Evolutionary conservation across 2,888 invertebrate species (phyloP), one percentile per base, ranked within the genome.

Genomic region (Pardosa pseudoannulata): DNA sequence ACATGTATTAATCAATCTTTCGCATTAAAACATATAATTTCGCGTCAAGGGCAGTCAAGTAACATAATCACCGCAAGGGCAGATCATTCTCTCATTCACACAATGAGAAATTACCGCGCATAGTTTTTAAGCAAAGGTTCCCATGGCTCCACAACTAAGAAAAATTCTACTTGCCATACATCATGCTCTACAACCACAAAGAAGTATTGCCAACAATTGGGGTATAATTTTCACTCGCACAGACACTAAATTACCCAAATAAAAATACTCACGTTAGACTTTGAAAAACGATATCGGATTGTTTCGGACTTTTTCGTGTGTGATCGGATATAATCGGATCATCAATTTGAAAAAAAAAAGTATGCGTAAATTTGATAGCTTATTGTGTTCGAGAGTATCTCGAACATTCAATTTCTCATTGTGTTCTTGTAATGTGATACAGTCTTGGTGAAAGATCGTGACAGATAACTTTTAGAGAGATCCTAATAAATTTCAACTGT

Each of bases 271-370:
- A 56, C 11, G 32, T 16, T 65, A 72, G 36, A 31, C 62, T 80
- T 67, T 71, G 82, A 82, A 82, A 82, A 82, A 76, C 82, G 82
- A 82, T 76, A 82, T 62, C 1, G 76, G 62, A 82, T 82, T 82
- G 82, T 82, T 82, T 27, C 31, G 27, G 31, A 65, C 65, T 56
- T 23, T 56, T 23, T 56, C 56, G 56, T 56, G 56, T 56, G 56
- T 56, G 56, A 56, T 56, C 56, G 56, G 23, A 56, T 56, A 56
- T 56, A 56, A 56, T 56, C 56, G 23, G 23, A 56, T 74, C 81
- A 81, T 74, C 81, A 74, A 74, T 81, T 74, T 74, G 31, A 74
- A 29, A 56, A 1, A 56, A 32, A 56, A 74, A 29, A 56, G 5
- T 23, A 32, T 39, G 32, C 19, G 19, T 28, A 39, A 74, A 81